Evolutionary conservation across 92 coral and sea anemone genomes (phyloP).

Genomic region (Epizoanthus stellaris): DNA sequence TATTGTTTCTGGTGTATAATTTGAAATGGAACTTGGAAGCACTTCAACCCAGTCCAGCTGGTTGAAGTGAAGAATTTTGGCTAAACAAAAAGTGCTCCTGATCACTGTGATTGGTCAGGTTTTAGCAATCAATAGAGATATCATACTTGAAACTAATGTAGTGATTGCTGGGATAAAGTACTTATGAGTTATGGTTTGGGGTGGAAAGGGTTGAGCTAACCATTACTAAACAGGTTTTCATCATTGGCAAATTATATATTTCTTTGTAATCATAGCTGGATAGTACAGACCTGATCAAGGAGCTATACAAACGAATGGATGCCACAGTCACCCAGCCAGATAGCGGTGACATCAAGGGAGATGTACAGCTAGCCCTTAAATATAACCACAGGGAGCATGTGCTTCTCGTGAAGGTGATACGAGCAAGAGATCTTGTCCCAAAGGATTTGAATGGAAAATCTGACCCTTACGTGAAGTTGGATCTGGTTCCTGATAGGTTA

Average conservation of each 20-base stretch:
- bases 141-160: too few species aligned
- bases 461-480: conserved; percentile 93
- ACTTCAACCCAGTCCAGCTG: too few species aligned
- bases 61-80: too few species aligned
- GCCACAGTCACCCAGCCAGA: conserved; percentile 92
- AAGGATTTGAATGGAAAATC: conserved; percentile 94
- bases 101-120: too few species aligned
- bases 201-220: too few species aligned
- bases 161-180: too few species aligned
- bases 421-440: conserved; percentile 93
- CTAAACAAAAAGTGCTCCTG: too few species aligned
- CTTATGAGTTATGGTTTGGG: too few species aligned
- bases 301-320: conserved; percentile 95
- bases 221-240: too few species aligned
- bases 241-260: not conserved
- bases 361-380: conserved; percentile 83
- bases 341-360: conserved; percentile 92
- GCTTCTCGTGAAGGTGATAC: conserved; percentile 84
- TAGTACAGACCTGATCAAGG: conserved; percentile 93
- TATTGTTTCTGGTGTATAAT: too few species aligned
- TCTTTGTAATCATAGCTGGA: conserved; percentile 64
- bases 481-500: conserved; percentile 90
- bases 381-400: conserved; percentile 86
- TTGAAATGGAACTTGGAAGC: too few species aligned
- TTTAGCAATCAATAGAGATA: too few species aligned